phyloP scores from a whole-genome alignment of 2,888 invertebrate genomes.

The Molorchus minor region DNA sequence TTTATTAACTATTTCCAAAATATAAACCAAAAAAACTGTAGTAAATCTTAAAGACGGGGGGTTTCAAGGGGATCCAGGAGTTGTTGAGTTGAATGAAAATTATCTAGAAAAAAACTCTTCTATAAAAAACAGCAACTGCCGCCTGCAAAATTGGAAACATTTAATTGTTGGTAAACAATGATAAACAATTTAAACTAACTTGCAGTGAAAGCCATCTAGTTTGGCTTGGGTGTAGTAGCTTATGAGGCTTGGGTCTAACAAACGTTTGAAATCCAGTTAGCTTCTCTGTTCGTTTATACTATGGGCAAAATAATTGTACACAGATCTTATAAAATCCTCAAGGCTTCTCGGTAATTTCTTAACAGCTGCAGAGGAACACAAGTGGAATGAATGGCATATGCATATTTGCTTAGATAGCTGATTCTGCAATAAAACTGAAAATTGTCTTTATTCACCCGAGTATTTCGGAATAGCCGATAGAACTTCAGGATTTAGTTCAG shows the following conservation, averaged over 20 bases:
- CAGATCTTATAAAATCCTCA: constrained; percentile 28
- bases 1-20: constrained; percentile 29
- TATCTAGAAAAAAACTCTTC: constrained; percentile 4
- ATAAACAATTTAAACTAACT: too few species aligned
- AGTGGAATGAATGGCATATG: constrained; percentile 30
- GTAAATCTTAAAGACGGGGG: too few species aligned
- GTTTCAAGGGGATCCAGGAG: too few species aligned
- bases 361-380: constrained; percentile 25
- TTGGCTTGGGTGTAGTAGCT: constrained; percentile 22
- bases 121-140: constrained; percentile 21
- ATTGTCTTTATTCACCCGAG: not conserved
- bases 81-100: constrained; percentile 18
- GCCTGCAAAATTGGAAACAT: constrained; percentile 25
- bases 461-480: not conserved
- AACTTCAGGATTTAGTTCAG: not conserved
- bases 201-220: constrained; percentile 29
- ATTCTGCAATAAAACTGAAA: not conserved
- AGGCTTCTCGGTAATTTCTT: constrained; percentile 27
- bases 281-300: constrained; percentile 14
- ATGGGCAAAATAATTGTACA: constrained; percentile 27
- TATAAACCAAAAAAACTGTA: constrained; percentile 29
- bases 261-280: constrained; percentile 26
- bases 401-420: constrained; percentile 19
- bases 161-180: too few species aligned
- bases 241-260: constrained; percentile 22